Percentiles rank a stretch among this genome's conserved stretches.
These are phyloP conservation scores for Motacilla tschutschensis DNA, from an alignment of 2,113 vertebrate genomes.

Conservation along the genomic window DNA sequence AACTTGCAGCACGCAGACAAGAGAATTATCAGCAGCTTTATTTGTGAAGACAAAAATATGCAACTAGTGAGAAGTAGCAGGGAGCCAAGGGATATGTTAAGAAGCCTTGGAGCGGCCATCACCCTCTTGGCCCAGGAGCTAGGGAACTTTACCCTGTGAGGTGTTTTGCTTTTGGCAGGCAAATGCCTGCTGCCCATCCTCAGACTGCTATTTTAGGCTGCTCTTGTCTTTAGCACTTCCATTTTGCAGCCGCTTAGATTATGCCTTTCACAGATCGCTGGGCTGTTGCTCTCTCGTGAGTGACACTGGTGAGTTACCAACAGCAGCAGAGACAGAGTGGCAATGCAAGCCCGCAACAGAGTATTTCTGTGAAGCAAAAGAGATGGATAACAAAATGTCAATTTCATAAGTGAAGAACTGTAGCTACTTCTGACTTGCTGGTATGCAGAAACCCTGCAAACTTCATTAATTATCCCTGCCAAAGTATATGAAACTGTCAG, in stretches of 20 bases:
- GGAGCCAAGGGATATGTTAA: background rate
- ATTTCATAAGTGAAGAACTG: background rate
- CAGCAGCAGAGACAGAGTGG: background rate
- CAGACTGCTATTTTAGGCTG: constrained; percentile 38
- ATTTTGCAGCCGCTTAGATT: background rate
- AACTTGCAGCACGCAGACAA: background rate
- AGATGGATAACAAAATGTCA: background rate
- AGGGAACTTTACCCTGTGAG: background rate
- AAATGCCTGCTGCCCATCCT: constrained; percentile 29
- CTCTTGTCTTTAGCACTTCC: constrained; percentile 33
- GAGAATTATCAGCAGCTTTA: background rate
- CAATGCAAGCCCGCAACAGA: background rate
- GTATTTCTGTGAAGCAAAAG: background rate
- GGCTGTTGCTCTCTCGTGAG: background rate
- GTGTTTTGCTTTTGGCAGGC: constrained; percentile 14
- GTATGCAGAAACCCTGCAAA: background rate
- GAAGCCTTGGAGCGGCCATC: background rate
- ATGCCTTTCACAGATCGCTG: background rate
- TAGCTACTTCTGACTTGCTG: background rate
- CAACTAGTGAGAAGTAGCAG: background rate
- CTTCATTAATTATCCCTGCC: background rate
- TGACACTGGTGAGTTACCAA: background rate
- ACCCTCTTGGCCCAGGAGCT: background rate
- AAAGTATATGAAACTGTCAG: background rate
- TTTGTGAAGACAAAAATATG: background rate